Percentiles rank a stretch among this genome's conserved stretches.
Evolutionary conservation across 1,140 invertebrate genomes (phyloP).

Genomic region (Zophobas morio): DNA sequence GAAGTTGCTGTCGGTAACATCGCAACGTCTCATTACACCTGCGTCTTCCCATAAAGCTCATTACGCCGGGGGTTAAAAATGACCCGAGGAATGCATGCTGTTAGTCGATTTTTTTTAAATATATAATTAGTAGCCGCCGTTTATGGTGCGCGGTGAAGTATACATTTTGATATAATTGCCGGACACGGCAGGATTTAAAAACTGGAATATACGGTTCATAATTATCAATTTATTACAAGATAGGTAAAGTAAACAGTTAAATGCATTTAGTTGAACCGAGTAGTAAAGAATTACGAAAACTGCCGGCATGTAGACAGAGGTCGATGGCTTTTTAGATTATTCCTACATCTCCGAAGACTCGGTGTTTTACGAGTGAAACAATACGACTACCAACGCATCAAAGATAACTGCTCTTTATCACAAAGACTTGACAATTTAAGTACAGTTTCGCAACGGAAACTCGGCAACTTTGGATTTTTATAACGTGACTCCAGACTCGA

Average conservation of each 20-base stretch:
- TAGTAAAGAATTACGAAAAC: slow-evolving; percentile 34
- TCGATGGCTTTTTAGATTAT: slow-evolving; percentile 49
- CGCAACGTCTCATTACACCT: slow-evolving; percentile 18
- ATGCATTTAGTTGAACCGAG: slow-evolving; percentile 24
- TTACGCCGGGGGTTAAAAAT: slow-evolving; percentile 22
- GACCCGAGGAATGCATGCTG: not conserved
- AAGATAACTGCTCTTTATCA: slow-evolving; percentile 1
- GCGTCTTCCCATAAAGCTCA: slow-evolving; percentile 27
- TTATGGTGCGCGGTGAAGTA: not conserved
- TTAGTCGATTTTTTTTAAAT: slow-evolving; percentile 12
- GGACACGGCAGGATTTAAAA: slow-evolving; percentile 8
- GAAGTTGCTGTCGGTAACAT: not conserved
- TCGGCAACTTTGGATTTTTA: not conserved
- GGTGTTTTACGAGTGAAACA: slow-evolving; percentile 20
- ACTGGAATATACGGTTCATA: slow-evolving; percentile 36
- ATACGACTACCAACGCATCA: slow-evolving; percentile 37
- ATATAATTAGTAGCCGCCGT: slow-evolving; percentile 9
- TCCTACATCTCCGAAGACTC: slow-evolving; percentile 33
- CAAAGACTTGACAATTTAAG: too few species aligned
- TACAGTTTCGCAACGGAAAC: not conserved
- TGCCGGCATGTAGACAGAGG: slow-evolving; percentile 28
- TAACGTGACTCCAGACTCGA: not conserved
- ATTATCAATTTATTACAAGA: slow-evolving; percentile 30
- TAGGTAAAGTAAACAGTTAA: slow-evolving; percentile 41
- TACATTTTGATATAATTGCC: slow-evolving; percentile 12